Evolutionary conservation across 2,113 vertebrate species (phyloP), one percentile per base, ranked within the genome.

Genomic region (Cariama cristata): DNA sequence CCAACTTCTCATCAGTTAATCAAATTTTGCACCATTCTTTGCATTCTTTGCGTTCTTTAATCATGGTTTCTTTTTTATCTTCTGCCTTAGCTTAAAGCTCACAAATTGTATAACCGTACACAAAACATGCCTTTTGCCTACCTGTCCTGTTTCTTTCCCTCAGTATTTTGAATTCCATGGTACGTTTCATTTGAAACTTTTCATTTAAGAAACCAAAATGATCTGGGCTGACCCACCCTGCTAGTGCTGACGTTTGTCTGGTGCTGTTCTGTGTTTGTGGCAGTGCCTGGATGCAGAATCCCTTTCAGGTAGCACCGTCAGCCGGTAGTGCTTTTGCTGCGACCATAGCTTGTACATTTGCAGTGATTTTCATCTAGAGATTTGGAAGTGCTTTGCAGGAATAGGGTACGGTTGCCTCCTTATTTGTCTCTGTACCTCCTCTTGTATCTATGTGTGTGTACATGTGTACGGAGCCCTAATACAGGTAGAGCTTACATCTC

Each of bases 361-460:
- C 49, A n/a, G 45, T 72, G 71, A 55, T 93, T 88, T 76, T 92
- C 47, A 45, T 73, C 38, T 53, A 68, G 53, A 35, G 15, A 80
- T 94, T 96, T 95, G 53, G 32, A 94, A 94, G 28, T 67, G 44
- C 60, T 86, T 86, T 83, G 50, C 45, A 86, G 77, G 80, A 79
- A n/a, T 11, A 59, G 38, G 58, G 3, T 62, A 13, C 47, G 62
- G 22, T 79, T 72, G 53, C 55, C 20, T 72, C 28, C 64, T 60
- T 64, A 17, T 30, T 69, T 81, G 26, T 77, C 59, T 86, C 45
- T 42, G 24, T 83, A 66, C 62, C 50, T 83, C 53, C 44, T 5
- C 28, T 84, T 62, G 23, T 42, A 45, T 55, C 47, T 79, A 0
- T 62, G 12, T 72, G 32, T 49, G 19, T 72, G 17, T 55, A 1